These are phyloP conservation scores for Itoplectis maculator DNA, from an alignment of 2,888 invertebrate genomes.

Conservation along the genomic window DNA sequence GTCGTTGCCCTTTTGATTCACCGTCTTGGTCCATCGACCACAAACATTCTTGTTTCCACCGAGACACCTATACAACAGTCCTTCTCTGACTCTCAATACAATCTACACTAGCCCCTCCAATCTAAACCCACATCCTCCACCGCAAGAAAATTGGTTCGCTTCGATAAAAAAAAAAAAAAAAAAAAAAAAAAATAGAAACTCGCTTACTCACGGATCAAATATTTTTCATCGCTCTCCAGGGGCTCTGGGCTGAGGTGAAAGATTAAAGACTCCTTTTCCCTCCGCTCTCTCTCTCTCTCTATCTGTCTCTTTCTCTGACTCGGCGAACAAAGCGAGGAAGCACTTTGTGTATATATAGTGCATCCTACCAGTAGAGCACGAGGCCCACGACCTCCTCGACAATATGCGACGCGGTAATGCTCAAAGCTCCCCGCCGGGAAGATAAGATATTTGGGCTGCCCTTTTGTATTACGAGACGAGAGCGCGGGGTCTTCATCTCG, in stretches of 20 bases:
- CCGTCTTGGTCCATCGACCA: not conserved
- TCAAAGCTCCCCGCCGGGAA: constrained; percentile 18
- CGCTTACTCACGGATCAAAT: constrained; percentile 40
- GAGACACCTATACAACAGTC: not conserved
- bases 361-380: not conserved
- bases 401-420: constrained; percentile 22
- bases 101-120: not conserved
- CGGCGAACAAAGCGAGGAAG: constrained; percentile 29
- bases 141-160: constrained; percentile 7
- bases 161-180: constrained; percentile 23
- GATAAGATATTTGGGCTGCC: constrained; percentile 23
- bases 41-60: not conserved
- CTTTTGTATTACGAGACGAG: constrained; percentile 1
- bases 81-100: too few species aligned
- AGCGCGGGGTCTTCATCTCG: not conserved
- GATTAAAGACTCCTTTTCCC: constrained; percentile 34
- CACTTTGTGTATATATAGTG: constrained; percentile 16
- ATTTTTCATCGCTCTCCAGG: constrained; percentile 29
- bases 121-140: not conserved
- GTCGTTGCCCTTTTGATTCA: not conserved
- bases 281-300: too few species aligned
- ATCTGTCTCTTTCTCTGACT: constrained; percentile 12
- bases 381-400: constrained; percentile 7
- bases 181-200: too few species aligned
- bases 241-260: constrained; percentile 42